Percentiles rank a stretch among this genome's conserved stretches.
Conservation (phyloP, 2,113 vertebrate species). For the human (Homo sapiens) region GRCh38 chr16:67915501-67916000, state of each 20-base stretch:
- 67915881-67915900: not conserved
- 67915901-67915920: not conserved
- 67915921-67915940: not conserved
- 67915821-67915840: slow-evolving; percentile 29
- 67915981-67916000: not conserved
- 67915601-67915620: not conserved
- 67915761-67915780: not conserved
- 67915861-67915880: not conserved
- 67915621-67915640: not conserved
- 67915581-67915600: not conserved
- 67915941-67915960: not conserved
- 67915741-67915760: not conserved
- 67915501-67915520: no score
- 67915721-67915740: not conserved
- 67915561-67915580: not conserved
- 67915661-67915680: not conserved
- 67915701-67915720: not conserved
- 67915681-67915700: not conserved
- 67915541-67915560: not conserved
- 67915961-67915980: not conserved
- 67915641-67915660: not conserved
- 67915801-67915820: not conserved
- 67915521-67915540: not conserved
- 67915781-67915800: not conserved
- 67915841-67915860: not conserved